Conservation (phyloP, 2,797 vertebrate species). For the Tokudaia tokunoshimensis region DNA sequence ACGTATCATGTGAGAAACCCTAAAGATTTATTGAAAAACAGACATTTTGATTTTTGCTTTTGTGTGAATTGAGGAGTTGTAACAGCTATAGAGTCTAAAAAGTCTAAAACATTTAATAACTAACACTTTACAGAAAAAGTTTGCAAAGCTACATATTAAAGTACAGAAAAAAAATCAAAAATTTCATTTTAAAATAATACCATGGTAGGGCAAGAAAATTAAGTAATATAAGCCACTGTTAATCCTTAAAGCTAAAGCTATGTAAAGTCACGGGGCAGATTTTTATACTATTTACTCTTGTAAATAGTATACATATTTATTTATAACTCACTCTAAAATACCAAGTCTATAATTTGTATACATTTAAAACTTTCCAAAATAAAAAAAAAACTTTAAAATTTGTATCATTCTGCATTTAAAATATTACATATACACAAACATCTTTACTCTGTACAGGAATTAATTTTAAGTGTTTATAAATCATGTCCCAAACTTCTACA, state of each 20-base stretch:
- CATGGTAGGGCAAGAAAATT: not conserved
- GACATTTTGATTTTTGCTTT: not conserved
- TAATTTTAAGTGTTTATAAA: constrained; percentile 1
- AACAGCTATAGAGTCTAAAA: not conserved
- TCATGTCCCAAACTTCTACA: not conserved
- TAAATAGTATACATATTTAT: not conserved
- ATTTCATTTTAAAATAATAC: constrained; percentile 36
- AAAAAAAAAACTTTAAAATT: not conserved
- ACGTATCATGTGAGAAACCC: not conserved
- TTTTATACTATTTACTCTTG: not conserved
- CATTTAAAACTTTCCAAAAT: constrained; percentile 15
- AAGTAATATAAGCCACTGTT: constrained; percentile 30
- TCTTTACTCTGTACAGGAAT: constrained; percentile 46
- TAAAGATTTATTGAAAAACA: constrained; percentile 17
- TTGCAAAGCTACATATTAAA: not conserved
- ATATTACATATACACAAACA: not conserved
- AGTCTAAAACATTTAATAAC: constrained; percentile 37
- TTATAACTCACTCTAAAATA: constrained; percentile 53
- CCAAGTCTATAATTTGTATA: not conserved
- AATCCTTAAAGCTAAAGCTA: constrained; percentile 17
- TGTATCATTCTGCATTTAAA: not conserved
- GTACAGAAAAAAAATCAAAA: not conserved
- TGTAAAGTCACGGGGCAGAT: not conserved
- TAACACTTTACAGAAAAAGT: constrained; percentile 11
- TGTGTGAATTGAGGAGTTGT: not conserved